phyloP scores from a whole-genome alignment of 2,797 vertebrate genomes.

The Helarctos malayanus region DNA sequence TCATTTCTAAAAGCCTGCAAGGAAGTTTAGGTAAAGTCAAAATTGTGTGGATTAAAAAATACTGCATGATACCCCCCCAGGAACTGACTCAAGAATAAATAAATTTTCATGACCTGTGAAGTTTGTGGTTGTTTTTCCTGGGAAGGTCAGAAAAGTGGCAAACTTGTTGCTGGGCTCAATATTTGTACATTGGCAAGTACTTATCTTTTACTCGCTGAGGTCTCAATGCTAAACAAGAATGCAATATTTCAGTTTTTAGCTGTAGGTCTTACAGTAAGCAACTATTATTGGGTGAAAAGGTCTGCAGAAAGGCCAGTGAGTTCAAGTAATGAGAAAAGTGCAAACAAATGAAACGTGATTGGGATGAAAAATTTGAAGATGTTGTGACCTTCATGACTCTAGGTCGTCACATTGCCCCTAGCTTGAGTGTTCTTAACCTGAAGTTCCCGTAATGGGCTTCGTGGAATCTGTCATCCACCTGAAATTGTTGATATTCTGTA shows the following conservation, averaged over 20 bases:
- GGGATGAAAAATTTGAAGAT: background rate
- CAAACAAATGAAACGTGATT: conserved; percentile 58
- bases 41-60: background rate
- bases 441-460: background rate
- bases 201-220: conserved; percentile 34
- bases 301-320: background rate
- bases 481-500: conserved; percentile 28
- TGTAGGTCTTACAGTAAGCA: conserved; percentile 55
- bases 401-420: background rate
- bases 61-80: background rate
- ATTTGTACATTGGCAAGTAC: conserved; percentile 13
- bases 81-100: background rate
- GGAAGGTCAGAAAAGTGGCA: conserved; percentile 11
- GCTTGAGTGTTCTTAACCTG: background rate
- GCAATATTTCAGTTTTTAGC: conserved; percentile 53
- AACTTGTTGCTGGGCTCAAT: background rate
- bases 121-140: background rate
- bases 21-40: conserved; percentile 10
- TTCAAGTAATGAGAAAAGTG: conserved; percentile 64
- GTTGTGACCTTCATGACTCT: background rate
- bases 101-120: background rate
- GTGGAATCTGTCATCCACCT: background rate
- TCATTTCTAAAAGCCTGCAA: conserved; percentile 8
- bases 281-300: conserved; percentile 59
- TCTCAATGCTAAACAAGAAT: conserved; percentile 11